Evolutionary conservation across 1,140 invertebrate species (phyloP), one percentile per base, ranked within the genome.

Genomic region (Drosophila busckii): DNA sequence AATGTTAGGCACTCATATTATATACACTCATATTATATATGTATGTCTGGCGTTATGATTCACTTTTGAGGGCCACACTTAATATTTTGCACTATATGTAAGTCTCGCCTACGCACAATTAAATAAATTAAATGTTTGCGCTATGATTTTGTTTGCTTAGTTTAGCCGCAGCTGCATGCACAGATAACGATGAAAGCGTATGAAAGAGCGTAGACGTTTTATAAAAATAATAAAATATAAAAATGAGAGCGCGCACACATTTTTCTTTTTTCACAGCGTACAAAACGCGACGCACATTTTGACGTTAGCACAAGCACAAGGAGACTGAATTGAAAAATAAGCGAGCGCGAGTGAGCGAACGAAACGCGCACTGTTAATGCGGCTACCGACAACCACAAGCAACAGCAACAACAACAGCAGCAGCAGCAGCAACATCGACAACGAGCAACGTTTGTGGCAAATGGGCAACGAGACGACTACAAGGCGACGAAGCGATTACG

Each of bases 271-370:
- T 63, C 61, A 64, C 48, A 32, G 55, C 23, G 44, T 26, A 65
- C 38, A 44, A 63, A 53, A 75, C 63, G 73, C 61, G 65, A 23
- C 75, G 67, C 70, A 85, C 82, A 85, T 85, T 85, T 85, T 71
- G 60, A 82, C 75, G 70, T 70, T 83, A 69, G 60, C 82, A 85
- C 82, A 62, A 82, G 63, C 70, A 71, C 82, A 85, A 85, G 82
- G 82, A 85, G 76, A 85, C 82, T 85, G 70, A 85, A n/a, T 55
- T 59, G 58, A 59, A 55, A 63, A 82, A 68, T 59, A 65, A 26
- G 46, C 60, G 52, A 70, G 53, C 76, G 59, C 29, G 35, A 13
- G 20, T n/a, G n/a, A n/a, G 12, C 55, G 53, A 59, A 16, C 41
- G 29, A 35, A 29, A 54, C n/a, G 35, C 54, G 41, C n/a, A n/a